Conservation (phyloP, 2,888 invertebrate genomes). For the Clusia tigrina region DNA sequence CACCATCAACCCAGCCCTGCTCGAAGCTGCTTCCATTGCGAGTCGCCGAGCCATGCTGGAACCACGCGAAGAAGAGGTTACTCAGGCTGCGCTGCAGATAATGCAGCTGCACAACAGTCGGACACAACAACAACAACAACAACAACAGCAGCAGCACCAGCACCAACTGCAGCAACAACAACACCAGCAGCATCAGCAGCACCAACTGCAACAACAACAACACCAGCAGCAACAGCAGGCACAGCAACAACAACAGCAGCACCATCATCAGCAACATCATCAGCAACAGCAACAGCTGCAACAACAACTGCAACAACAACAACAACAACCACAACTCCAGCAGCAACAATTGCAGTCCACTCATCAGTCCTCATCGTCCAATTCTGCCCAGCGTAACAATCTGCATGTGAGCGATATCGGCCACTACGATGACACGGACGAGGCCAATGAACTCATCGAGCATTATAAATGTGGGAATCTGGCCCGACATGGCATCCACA, state of each 20-base stretch:
- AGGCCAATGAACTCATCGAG: conserved; percentile 54
- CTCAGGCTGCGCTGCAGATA: conserved; percentile 50
- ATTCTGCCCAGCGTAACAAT: conserved; percentile 25
- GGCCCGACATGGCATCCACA: conserved; percentile 51
- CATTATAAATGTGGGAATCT: conserved; percentile 56
- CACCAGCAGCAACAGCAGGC: conserved; percentile 22
- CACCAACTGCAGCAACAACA: conserved; percentile 28
- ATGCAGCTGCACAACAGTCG: conserved; percentile 47
- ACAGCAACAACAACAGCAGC: conserved; percentile 30
- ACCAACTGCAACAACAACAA: conserved; percentile 12
- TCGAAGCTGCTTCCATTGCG: conserved; percentile 62
- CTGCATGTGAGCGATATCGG: conserved; percentile 48
- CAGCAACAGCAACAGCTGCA: conserved; percentile 37
- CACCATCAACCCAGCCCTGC: conserved; percentile 63
- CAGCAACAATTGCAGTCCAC: conserved; percentile 19
- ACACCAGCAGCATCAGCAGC: conserved; percentile 13
- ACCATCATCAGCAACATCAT: too few relatives aligned
- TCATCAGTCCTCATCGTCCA: conserved; percentile 20
- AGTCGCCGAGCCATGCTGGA: conserved; percentile 42
- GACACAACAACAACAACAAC: conserved; percentile 32
- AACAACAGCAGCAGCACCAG: conserved; percentile 38
- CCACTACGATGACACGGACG: conserved; percentile 50
- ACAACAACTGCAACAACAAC: conserved; percentile 18
- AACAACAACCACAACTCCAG: conserved; percentile 3
- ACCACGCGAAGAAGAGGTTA: conserved; percentile 45